Conservation (phyloP, 2,797 vertebrate species). For the Sebastes hubbsi region DNA sequence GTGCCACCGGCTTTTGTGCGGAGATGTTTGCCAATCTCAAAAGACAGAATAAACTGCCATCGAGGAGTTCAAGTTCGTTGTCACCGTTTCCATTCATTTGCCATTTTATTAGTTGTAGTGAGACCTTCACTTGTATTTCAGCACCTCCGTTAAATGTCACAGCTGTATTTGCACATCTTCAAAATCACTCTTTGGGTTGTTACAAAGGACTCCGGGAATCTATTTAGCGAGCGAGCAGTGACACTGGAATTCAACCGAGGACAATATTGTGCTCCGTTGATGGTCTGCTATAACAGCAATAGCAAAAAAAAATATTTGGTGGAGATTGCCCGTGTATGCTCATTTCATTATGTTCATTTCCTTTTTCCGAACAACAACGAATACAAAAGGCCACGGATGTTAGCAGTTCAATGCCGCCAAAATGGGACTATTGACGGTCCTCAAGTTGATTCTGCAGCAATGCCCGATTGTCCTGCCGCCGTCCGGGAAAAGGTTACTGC, state of each 20-base stretch:
- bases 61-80: slow-evolving; percentile 43
- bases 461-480: slow-evolving; percentile 26
- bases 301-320: slow-evolving; percentile 40
- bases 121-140: slow-evolving; percentile 43
- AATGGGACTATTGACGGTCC: slow-evolving; percentile 43
- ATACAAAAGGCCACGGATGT: slow-evolving; percentile 41
- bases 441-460: slow-evolving; percentile 30
- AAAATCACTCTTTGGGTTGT: slow-evolving; percentile 49
- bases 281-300: slow-evolving; percentile 31
- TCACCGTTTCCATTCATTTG: slow-evolving; percentile 37
- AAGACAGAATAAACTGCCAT: slow-evolving; percentile 37
- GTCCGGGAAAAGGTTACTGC: slow-evolving; percentile 33
- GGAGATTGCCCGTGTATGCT: slow-evolving; percentile 44
- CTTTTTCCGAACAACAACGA: slow-evolving; percentile 24
- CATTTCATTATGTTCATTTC: slow-evolving; percentile 54
- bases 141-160: slow-evolving; percentile 55
- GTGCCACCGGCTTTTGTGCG: slow-evolving; percentile 9
- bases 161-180: slow-evolving; percentile 56
- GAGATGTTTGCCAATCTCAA: slow-evolving; percentile 39
- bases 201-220: slow-evolving; percentile 48
- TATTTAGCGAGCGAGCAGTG: slow-evolving; percentile 37
- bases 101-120: slow-evolving; percentile 39
- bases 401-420: slow-evolving; percentile 30
- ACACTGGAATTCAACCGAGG: slow-evolving; percentile 55
- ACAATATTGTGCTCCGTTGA: slow-evolving; percentile 35